Base-by-base conservation (phyloP, 2,888 invertebrate genomes). In the Herminia tarsipennalis region DNA sequence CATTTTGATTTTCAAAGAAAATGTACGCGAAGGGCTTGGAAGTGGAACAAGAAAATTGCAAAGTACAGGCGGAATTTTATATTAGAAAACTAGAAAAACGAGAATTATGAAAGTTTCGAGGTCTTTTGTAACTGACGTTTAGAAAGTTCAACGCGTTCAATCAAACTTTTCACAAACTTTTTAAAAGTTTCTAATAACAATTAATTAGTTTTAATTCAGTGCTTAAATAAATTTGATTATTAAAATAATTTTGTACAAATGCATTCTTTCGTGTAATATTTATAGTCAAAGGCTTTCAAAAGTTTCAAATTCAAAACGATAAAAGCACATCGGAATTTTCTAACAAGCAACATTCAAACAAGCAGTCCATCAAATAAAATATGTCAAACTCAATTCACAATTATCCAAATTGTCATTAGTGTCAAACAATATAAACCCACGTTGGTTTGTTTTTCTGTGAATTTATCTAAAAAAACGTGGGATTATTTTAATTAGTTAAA, bases 101-200 rank as follows among this genome's bases (percentile, higher is more conserved):
- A 83, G 86, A 82, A 80, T 30, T 74, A 77, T 52, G 81, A 86
- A 86, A 88, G 82, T 88, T 88, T 80, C 79, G 78, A 85, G 77
- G 78, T 68, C 78, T 78, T 56, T 65, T 64, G 63, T 73, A 81
- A 83, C 81, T 83, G 83, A 85, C 86, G 72, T 83, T 83, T 83
- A 86, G 86, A 87, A 87, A 88, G 86, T 88, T 85, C 73, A 69
- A 59, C 66, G 65, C 78, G 74, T 82, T 82, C 76, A 65, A 64
- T n/a, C n/a, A 47, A 21, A 53, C 44, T 35, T 33, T 33, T 32
- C 38, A 5, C 13, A 38, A 45, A 30, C 29, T 53, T 61, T 38
- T 22, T 8, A 14, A 38, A 53, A 47, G 32, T 45, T 38, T 9
- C 12, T 12, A 13, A 27, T 27, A 12, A 13, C 2, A 27, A 0